Evolutionary conservation across 2,113 vertebrate genomes (phyloP).

Genomic region (Dromiciops gliroides): DNA sequence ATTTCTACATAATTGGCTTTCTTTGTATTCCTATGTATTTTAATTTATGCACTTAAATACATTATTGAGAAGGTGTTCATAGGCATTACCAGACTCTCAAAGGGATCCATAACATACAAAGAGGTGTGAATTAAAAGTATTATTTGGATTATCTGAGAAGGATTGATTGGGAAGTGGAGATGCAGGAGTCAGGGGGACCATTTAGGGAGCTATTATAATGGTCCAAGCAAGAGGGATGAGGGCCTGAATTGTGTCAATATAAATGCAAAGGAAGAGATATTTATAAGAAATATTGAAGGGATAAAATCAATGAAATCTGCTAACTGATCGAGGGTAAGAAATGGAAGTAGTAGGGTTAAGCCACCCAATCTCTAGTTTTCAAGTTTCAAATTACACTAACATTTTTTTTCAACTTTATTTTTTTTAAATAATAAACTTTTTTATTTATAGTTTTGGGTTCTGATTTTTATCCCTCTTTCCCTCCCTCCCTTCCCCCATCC

Average conservation of each 20-base stretch:
- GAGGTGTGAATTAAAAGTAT: background rate
- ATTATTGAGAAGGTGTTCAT: background rate
- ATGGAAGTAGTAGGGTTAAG: no score
- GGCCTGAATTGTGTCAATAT: no score
- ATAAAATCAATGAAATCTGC: no score
- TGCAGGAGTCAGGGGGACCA: background rate
- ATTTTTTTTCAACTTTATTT: no score
- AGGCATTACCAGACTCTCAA: background rate
- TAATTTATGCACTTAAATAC: background rate
- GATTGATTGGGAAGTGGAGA: background rate
- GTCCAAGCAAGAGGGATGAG: no score
- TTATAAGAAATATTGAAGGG: no score
- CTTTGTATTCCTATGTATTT: background rate
- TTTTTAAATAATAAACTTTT: no score
- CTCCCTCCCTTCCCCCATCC: background rate
- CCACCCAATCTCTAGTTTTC: background rate
- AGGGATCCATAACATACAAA: background rate
- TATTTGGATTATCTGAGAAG: background rate
- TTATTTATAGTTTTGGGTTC: no score
- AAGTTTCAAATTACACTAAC: background rate
- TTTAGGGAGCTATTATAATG: no score
- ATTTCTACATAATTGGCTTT: background rate
- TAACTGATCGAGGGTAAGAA: no score
- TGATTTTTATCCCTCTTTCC: no score
- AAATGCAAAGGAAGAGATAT: no score